Conservation (phyloP, 2,888 invertebrate species). For the Caenorhabditis sp. region DNA sequence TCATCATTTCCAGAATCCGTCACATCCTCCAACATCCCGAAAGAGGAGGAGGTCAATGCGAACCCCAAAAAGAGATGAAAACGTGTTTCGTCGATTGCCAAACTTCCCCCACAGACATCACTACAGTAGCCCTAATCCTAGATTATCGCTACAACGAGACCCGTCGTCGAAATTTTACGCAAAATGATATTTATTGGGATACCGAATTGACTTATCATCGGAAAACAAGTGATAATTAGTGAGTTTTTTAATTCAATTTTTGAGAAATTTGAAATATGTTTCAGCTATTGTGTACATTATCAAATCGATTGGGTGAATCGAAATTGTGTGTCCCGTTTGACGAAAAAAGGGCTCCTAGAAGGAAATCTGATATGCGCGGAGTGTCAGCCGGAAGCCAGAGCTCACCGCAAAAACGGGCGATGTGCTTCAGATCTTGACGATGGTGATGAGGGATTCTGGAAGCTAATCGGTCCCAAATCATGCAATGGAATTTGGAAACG, state of each 20-base stretch:
- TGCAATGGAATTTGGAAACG: slow-evolving; percentile 68
- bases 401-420: slow-evolving; percentile 54
- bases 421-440: slow-evolving; percentile 67
- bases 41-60: slow-evolving; percentile 55
- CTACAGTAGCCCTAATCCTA: slow-evolving; percentile 65
- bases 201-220: slow-evolving; percentile 39
- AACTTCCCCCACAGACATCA: slow-evolving; percentile 47
- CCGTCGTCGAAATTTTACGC: slow-evolving; percentile 16
- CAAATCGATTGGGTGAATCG: slow-evolving; percentile 65
- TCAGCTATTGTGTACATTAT: slow-evolving; percentile 67
- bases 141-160: slow-evolving; percentile 62
- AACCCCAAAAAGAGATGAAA: slow-evolving; percentile 50
- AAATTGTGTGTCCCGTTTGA: slow-evolving; percentile 57
- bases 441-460: slow-evolving; percentile 68
- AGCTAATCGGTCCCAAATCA: slow-evolving; percentile 64
- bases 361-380: slow-evolving; percentile 64
- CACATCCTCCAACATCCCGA: slow-evolving; percentile 38
- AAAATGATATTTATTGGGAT: slow-evolving; percentile 50
- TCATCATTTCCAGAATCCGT: slow-evolving; percentile 14
- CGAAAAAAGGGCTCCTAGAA: slow-evolving; percentile 35
- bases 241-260: slow-evolving; percentile 15
- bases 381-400: slow-evolving; percentile 67
- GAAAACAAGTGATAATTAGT: slow-evolving; percentile 35
- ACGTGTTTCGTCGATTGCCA: slow-evolving; percentile 58
- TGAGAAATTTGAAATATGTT: slow-evolving; percentile 6